Evolutionary conservation across 2,113 vertebrate species (phyloP), one percentile per base, ranked within the genome.

Genomic region (Larimichthys polyactis): DNA sequence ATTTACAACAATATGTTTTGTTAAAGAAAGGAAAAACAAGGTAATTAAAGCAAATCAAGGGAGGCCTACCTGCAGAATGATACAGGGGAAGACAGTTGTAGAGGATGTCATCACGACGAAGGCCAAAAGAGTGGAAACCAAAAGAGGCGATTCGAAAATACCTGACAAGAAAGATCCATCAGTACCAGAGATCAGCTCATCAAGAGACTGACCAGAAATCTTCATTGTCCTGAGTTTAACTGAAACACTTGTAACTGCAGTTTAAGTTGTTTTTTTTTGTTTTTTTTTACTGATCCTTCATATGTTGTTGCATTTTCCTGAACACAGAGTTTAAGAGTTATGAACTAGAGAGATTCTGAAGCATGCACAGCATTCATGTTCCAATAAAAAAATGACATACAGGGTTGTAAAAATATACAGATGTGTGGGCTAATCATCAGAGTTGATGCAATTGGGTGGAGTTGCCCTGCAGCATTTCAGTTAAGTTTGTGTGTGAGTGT

Each of bases 21-120:
- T 32, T 43, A 19, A 17, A 57, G 51, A 24, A 9, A 64, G 60
- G 12, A 52, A 63, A 12, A 40, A 8, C 36, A 40, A 17, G 14
- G 43, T 0, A 29, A 60, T 58, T 8, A 32, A 14, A 15, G n/a
- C 2, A n/a, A 24, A 60, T 6, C 4, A 16, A 60, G 58, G 2
- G 20, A 11, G 3, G 9, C 80, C 46, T 64, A 97, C 97, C 97
- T 92, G 97, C 97, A 0, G 97, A 96, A 57, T 97, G 97, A 75
- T 98, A 98, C 58, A 98, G 95, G 0, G 97, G 97, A 64, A 98
- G 94, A 77, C 96, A 97, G 93, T 95, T 93, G 22, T 98, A 98
- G 60, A 98, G 59, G 15, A 97, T 55, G 11, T 97, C 97, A 0
- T 94, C 66, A 0, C 59, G 81, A 5, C 16, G 54, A 94, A 98